Evolutionary conservation across 2,797 vertebrate genomes (phyloP).

Genomic region (Xenops minutus): DNA sequence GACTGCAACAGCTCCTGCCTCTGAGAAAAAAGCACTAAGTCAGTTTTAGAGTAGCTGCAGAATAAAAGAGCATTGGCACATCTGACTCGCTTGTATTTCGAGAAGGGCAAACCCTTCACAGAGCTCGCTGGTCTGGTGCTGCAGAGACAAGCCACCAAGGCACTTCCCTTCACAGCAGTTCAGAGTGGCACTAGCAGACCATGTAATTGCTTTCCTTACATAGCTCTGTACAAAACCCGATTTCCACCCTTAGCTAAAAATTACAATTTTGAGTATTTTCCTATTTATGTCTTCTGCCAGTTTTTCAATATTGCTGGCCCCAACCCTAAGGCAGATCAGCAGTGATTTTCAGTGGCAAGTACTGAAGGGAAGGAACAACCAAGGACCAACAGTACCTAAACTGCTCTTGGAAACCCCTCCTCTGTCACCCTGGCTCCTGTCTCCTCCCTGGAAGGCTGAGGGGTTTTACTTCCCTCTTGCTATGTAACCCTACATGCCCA

Average conservation of each 20-base stretch:
- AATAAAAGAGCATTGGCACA: background rate
- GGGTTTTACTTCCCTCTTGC: background rate
- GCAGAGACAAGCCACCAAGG: background rate
- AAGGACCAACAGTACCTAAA: background rate
- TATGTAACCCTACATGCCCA: background rate
- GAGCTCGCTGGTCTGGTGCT: background rate
- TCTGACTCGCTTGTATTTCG: background rate
- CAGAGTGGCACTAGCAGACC: background rate
- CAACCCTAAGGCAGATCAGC: background rate
- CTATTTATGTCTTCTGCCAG: background rate
- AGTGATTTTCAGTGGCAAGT: background rate
- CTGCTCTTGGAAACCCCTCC: background rate
- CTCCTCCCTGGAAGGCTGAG: background rate
- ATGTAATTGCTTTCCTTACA: background rate
- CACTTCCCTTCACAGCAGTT: background rate
- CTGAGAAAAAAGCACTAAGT: background rate
- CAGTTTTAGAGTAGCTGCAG: background rate
- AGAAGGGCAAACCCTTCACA: background rate
- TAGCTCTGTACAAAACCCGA: accelerated
- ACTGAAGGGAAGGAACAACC: background rate
- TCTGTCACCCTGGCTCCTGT: accelerated
- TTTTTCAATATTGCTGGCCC: background rate
- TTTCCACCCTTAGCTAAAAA: background rate
- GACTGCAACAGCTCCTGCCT: background rate
- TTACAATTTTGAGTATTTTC: background rate